Evolutionary conservation across 2,888 invertebrate species (phyloP), one percentile per base, ranked within the genome.

Genomic region (Monoplex corrugatus): DNA sequence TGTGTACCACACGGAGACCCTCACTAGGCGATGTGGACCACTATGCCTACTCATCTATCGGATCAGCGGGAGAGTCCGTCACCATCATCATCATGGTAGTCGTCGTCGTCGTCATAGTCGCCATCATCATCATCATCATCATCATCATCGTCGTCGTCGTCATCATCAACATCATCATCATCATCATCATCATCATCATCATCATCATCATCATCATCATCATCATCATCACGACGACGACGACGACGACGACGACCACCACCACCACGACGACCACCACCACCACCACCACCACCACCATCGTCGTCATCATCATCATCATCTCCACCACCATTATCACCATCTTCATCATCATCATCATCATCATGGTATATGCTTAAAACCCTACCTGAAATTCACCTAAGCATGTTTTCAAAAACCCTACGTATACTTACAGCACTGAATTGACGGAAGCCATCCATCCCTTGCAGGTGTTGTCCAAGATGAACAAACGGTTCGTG

Each of bases 71-170:
- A n/a, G n/a, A n/a, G n/a, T n/a, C n/a, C 28, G 68, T 68, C 68
- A 23, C n/a, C 1, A 68, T 68, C 68, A 68, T 68, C 68, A 68
- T 68, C 68, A 68, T 68, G 28, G n/a, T 68, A 23, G n/a, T 68
- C 68, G n/a, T 68, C 68, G n/a, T 68, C 68, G n/a, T 68, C 68
- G n/a, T 68, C 68, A 68, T 68, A 23, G n/a, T 68, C 68, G n/a
- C n/a, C 68, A 5, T 13, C 68, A 68, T 68, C 1, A 68, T 68
- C 68, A n/a, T 68, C 68, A 68, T 68, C 68, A 10, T 68, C 68
- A 10, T 68, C 68, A 10, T 68, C 68, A 1, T 68, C 68, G 32
- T 68, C 68, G 32, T 68, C 68, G 32, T 68, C 68, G 32, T 68
- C 68, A 1, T 3, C 19, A 68, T 68, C 28, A 1, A n/a, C 28